Evolutionary conservation across 1,140 invertebrate species (phyloP).

Genomic region (Orchesella cincta): DNA sequence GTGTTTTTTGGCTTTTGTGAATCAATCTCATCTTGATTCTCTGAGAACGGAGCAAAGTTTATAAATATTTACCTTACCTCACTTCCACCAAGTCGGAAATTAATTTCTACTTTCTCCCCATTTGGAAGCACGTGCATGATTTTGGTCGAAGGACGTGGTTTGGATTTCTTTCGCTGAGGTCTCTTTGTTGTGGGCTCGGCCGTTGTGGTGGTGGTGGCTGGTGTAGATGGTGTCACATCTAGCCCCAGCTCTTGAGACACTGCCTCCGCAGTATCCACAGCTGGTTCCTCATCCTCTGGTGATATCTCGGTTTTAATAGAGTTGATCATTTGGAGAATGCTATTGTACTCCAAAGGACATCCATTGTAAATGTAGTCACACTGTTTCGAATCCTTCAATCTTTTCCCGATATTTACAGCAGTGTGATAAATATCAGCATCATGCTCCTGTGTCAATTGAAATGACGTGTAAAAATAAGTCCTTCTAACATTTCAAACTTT

Average conservation of each 20-base stretch:
- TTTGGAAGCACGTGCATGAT: conserved; percentile 23
- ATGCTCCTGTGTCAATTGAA: background rate
- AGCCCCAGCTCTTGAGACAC: background rate
- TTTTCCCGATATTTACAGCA: conserved; percentile 37
- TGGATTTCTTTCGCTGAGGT: background rate
- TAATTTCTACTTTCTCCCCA: conserved; percentile 29
- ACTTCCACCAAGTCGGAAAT: conserved; percentile 23
- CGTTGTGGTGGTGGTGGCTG: background rate
- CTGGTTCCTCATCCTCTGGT: background rate
- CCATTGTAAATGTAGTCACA: conserved; percentile 36
- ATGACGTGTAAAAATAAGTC: background rate
- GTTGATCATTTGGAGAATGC: conserved; percentile 35
- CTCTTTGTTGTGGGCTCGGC: background rate
- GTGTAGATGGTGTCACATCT: background rate
- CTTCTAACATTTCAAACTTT: background rate
- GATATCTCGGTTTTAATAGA: background rate
- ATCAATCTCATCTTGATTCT: too few species aligned
- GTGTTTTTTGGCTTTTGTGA: too few species aligned
- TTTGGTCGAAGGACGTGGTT: conserved; percentile 1
- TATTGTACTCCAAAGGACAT: conserved; percentile 29
- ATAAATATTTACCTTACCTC: conserved; percentile 15
- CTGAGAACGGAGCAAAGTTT: too few species aligned
- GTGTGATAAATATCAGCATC: conserved; percentile 18
- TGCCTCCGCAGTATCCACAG: background rate
- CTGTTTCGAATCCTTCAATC: conserved; percentile 19